phyloP scores from a whole-genome alignment of 2,113 vertebrate genomes.

The Glareola pratincola region DNA sequence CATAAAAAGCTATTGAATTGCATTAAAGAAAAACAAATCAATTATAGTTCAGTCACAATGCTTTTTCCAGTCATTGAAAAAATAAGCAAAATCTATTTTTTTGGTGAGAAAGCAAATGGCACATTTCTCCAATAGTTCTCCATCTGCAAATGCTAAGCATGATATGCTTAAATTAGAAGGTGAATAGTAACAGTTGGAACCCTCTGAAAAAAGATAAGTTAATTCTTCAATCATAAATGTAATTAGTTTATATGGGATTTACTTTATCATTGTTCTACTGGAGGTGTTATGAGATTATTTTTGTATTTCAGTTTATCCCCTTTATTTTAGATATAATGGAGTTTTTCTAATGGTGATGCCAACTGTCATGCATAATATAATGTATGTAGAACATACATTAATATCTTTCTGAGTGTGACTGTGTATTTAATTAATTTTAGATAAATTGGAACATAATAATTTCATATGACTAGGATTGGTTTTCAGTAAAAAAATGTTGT shows the following conservation, averaged over 20 bases:
- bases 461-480: background rate
- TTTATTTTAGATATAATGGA: background rate
- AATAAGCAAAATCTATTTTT: background rate
- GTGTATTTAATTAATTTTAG: background rate
- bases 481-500: background rate
- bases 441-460: background rate
- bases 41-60: constrained; percentile 32
- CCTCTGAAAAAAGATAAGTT: background rate
- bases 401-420: background rate
- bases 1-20: background rate
- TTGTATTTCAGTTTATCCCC: background rate
- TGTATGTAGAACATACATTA: background rate
- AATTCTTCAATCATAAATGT: constrained; percentile 19
- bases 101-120: background rate
- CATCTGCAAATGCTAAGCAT: constrained; percentile 6
- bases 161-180: constrained; percentile 8
- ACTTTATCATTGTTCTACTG: background rate
- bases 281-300: background rate
- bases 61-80: constrained; percentile 34
- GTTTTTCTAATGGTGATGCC: background rate
- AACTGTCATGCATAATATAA: background rate
- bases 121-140: constrained; percentile 36
- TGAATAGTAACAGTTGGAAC: constrained; percentile 10
- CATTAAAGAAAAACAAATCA: constrained; percentile 44
- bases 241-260: constrained; percentile 1